phyloP scores from a whole-genome alignment of 2,888 invertebrate species.

The Cloeon dipterum region DNA sequence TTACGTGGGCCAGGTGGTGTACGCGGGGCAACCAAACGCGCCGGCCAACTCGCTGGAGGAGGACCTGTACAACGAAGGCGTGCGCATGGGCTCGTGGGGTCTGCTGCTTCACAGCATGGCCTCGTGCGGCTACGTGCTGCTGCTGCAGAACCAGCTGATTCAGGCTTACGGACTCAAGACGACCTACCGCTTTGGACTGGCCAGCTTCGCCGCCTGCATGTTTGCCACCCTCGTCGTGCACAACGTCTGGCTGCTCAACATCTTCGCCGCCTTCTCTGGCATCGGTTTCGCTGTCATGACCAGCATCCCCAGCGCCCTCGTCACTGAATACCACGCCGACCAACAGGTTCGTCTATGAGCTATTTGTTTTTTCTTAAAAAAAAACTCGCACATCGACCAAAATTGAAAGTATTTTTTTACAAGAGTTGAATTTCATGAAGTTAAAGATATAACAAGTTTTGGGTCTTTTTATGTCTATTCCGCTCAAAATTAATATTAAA shows the following conservation, averaged over 20 bases:
- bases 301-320: slow-evolving; percentile 13
- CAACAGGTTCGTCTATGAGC: slow-evolving; percentile 11
- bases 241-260: slow-evolving; percentile 11
- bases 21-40: slow-evolving; percentile 12
- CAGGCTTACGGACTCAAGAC: slow-evolving; percentile 10
- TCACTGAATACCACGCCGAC: slow-evolving; percentile 12
- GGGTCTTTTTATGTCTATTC: no score
- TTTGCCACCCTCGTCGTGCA: slow-evolving; percentile 10
- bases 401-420: no score
- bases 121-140: slow-evolving; percentile 13
- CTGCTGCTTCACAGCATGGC: slow-evolving; percentile 13
- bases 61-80: slow-evolving; percentile 13
- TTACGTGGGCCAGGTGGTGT: slow-evolving; percentile 14
- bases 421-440: no score
- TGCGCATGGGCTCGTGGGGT: slow-evolving; percentile 14
- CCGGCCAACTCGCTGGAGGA: slow-evolving; percentile 7
- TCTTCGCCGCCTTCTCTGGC: slow-evolving; percentile 13
- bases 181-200: slow-evolving; percentile 12
- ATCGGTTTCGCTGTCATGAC: slow-evolving; percentile 13
- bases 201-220: slow-evolving; percentile 12
- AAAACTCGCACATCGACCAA: no score
- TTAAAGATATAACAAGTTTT: no score
- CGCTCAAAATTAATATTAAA: no score
- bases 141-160: slow-evolving; percentile 12
- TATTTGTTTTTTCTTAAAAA: not conserved